Base-by-base conservation (phyloP, 2,797 vertebrate species). In the Glossophaga mutica region DNA sequence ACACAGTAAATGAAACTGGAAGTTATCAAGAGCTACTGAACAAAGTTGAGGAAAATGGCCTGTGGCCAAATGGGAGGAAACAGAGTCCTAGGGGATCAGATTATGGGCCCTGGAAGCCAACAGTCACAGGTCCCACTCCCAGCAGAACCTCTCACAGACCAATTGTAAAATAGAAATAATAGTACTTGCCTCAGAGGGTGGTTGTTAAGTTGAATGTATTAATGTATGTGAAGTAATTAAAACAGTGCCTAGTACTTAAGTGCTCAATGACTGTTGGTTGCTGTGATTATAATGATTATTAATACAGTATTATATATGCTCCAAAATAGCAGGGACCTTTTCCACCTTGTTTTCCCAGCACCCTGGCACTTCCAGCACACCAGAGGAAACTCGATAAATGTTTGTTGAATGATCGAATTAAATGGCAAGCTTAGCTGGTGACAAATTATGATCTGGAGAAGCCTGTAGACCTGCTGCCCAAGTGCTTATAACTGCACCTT, bases 181-280 rank as follows among this genome's bases (percentile, higher is more conserved):
- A 73, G 81, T 42, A 65, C 91, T 71, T 46, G 50, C 81, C 87
- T 76, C 46, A 3, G 26, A 85, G 39, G 48, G 92, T 62, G 68
- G 73, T 92, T 82, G 74, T 92, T 89, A 97, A 89, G 79, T 73
- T 78, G 88, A 97, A 91, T 21, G 86, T 73, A 96, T 97, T 96
- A 94, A 97, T 96, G 91, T 65, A 70, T 4, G 26, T 74, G 91
- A 93, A 95, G 94, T 96, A 96, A 96, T 96, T 96, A 97, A 97
- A 96, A 88, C 83, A 77, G 65, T 22, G 90, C 74, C 82, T 95
- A 55, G 46, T 59, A 37, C 79, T 92, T 91, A 91, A 79, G 59
- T 48, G 59, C 76, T 90, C 65, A 22, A 32, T 79, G 76, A 79
- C 52, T 84, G 78, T 81, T 87, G 73, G 73, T 32, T 88, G 82